phyloP scores from a whole-genome alignment of 2,888 invertebrate genomes.

The Eurytoma californica region DNA sequence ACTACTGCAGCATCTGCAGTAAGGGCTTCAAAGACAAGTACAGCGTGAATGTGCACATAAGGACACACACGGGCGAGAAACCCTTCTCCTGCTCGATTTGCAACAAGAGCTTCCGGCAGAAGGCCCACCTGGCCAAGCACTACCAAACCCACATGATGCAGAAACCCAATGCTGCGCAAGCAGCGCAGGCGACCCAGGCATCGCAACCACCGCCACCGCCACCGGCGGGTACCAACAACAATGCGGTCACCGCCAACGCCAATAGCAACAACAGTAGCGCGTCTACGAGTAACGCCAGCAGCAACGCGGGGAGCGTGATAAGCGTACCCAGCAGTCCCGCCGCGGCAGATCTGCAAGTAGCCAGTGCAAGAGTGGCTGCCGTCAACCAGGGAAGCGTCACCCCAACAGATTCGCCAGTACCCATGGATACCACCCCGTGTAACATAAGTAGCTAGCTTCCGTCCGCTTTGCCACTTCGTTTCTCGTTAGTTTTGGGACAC shows the following conservation, averaged over 20 bases:
- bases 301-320: slow-evolving; percentile 9
- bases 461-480: slow-evolving; percentile 13
- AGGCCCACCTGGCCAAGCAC: slow-evolving; percentile 94
- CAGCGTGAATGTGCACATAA: slow-evolving; percentile 97
- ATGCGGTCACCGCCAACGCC: not conserved
- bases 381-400: not conserved
- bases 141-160: slow-evolving; percentile 95
- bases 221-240: not conserved
- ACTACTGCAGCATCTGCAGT: slow-evolving; percentile 95
- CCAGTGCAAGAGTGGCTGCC: not conserved
- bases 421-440: slow-evolving; percentile 59
- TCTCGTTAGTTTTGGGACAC: not conserved
- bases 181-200: slow-evolving; percentile 9
- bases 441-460: slow-evolving; percentile 68
- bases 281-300: slow-evolving; percentile 17
- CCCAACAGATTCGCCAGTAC: too few species aligned
- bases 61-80: slow-evolving; percentile 98
- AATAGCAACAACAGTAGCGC: slow-evolving; percentile 6
- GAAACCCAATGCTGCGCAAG: slow-evolving; percentile 74
- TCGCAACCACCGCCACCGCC: not conserved
- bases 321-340: slow-evolving; percentile 58
- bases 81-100: slow-evolving; percentile 96
- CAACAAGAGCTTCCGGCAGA: slow-evolving; percentile 94
- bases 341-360: slow-evolving; percentile 57
- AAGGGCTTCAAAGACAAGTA: slow-evolving; percentile 97